Conservation (phyloP, 2,113 vertebrate genomes). For the Oreochromis niloticus region DNA sequence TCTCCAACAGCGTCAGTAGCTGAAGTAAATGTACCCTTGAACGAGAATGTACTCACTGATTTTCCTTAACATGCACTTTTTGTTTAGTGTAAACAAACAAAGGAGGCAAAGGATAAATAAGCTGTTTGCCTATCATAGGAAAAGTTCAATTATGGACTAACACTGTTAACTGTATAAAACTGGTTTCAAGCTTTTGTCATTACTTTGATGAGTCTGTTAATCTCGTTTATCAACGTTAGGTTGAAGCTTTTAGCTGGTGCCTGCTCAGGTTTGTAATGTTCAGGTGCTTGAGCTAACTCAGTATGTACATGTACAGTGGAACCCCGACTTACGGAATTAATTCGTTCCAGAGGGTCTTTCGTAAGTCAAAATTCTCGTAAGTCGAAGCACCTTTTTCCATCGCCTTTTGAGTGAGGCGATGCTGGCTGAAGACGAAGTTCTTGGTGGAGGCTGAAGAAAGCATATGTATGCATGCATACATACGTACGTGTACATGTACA, state of each 20-base stretch:
- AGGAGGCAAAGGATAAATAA: not conserved
- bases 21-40: not conserved
- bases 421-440: too few species aligned
- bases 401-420: too few species aligned
- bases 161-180: not conserved
- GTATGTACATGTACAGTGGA: not conserved
- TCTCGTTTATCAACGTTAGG: not conserved
- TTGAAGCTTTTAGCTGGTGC: not conserved
- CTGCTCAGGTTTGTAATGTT: not conserved
- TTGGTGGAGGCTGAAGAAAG: too few species aligned
- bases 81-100: not conserved
- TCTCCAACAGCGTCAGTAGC: not conserved
- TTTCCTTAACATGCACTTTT: not conserved
- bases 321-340: too few species aligned
- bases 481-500: too few species aligned
- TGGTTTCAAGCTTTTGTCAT: not conserved
- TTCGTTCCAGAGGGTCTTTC: too few species aligned
- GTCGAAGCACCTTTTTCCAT: too few species aligned
- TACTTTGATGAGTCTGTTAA: not conserved
- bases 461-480: too few species aligned
- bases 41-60: not conserved
- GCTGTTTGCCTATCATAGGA: not conserved
- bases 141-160: not conserved
- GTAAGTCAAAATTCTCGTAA: too few species aligned
- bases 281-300: not conserved